These are phyloP conservation scores for Phalacrocorax brasilianus DNA, from an alignment of 2,113 vertebrate species.

Conservation along the genomic window DNA sequence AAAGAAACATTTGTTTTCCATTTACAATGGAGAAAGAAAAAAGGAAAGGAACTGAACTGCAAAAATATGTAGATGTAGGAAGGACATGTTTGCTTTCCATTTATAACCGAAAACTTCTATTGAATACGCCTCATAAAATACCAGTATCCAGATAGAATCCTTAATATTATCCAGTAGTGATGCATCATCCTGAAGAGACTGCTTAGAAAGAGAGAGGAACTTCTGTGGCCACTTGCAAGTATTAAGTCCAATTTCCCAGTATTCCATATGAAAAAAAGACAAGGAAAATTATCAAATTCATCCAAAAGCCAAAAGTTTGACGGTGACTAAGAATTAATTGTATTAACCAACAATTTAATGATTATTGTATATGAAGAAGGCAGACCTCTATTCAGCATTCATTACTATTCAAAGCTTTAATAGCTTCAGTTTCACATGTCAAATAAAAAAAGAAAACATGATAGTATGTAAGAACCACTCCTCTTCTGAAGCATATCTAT, in stretches of 20 bases:
- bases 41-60: neutral
- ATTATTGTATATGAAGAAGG: neutral
- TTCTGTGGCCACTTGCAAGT: neutral
- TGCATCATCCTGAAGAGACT: neutral
- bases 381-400: neutral
- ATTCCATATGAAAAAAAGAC: neutral
- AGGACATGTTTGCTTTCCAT: neutral
- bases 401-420: neutral
- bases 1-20: neutral
- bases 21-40: neutral
- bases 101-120: neutral
- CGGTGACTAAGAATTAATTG: neutral
- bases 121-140: neutral
- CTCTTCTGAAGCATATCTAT: neutral
- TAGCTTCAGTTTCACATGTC: neutral
- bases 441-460: neutral
- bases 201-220: neutral
- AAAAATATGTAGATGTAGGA: neutral
- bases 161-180: neutral
- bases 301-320: neutral
- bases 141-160: neutral
- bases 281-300: neutral
- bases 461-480: neutral
- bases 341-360: neutral
- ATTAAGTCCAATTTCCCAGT: neutral